Evolutionary conservation across 2,113 vertebrate species (phyloP).

Genomic region (Peromyscus californicus): DNA sequence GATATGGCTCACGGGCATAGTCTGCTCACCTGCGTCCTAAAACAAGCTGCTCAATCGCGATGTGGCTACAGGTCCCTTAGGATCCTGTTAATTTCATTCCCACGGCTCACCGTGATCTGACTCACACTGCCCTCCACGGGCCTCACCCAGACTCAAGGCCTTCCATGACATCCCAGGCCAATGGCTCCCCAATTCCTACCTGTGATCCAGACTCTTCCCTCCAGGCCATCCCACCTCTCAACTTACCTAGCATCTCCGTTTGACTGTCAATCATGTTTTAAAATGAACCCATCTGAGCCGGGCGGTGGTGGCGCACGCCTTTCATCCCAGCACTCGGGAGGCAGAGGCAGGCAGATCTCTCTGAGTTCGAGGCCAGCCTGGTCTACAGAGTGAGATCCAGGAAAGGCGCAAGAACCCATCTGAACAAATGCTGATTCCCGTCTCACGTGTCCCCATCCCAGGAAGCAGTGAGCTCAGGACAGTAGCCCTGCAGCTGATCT

Average conservation of each 20-base stretch:
- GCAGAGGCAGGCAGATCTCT: no score
- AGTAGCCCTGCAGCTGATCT: not conserved
- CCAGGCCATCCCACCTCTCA: not conserved
- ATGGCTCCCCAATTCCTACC: not conserved
- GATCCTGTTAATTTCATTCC: not conserved
- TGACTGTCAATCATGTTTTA: not conserved
- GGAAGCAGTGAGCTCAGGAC: not conserved
- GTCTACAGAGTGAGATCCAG: no score
- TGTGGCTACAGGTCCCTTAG: not conserved
- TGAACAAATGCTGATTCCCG: not conserved
- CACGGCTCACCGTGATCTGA: no score
- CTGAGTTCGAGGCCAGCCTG: no score
- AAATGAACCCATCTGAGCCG: not conserved
- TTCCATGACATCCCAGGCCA: not conserved
- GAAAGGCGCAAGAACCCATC: no score
- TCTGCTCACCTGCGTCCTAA: not conserved
- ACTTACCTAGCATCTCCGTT: not conserved
- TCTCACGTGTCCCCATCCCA: not conserved
- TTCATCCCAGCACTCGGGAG: no score
- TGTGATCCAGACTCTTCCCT: not conserved
- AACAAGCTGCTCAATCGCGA: not conserved
- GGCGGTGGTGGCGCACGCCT: no score
- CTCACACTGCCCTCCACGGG: not conserved
- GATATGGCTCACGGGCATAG: not conserved
- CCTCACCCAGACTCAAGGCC: not conserved